Percentiles rank a stretch among this genome's conserved stretches.
phyloP scores from a whole-genome alignment of 2,797 vertebrate genomes.

The Mico argentatus region DNA sequence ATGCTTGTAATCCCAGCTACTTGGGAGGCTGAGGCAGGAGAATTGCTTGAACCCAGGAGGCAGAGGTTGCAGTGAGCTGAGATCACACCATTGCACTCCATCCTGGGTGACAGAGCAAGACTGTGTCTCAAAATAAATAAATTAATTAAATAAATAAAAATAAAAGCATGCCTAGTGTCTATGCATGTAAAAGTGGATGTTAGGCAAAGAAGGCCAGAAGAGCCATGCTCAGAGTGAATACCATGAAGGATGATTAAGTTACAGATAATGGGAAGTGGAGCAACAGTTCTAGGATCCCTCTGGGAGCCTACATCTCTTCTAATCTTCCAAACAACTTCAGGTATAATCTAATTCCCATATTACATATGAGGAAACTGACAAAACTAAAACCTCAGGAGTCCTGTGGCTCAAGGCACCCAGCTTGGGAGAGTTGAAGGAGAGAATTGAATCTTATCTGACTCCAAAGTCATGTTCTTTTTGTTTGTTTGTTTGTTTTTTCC shows the following conservation, averaged over 20 bases:
- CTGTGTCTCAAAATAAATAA: background rate
- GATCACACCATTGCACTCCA: background rate
- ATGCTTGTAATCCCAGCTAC: background rate
- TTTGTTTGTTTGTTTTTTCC: too few species aligned
- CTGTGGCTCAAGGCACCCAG: background rate
- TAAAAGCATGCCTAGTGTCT: background rate
- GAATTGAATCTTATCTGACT: constrained; percentile 1
- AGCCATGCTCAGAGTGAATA: background rate
- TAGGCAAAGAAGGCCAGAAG: background rate
- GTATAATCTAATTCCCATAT: background rate
- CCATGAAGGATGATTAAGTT: background rate
- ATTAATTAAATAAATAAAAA: background rate
- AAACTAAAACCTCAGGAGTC: constrained; percentile 6
- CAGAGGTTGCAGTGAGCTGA: background rate
- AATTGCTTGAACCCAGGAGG: background rate
- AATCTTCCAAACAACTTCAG: background rate
- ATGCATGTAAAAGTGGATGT: background rate
- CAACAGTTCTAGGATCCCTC: background rate
- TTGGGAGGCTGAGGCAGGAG: background rate
- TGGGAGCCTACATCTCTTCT: background rate
- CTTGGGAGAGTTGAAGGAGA: background rate
- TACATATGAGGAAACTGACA: background rate
- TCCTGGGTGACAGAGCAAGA: background rate
- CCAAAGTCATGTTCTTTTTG: background rate
- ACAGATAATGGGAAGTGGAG: background rate